Base-by-base conservation (phyloP, 1,140 invertebrate genomes). In the Drosophila tristis region DNA sequence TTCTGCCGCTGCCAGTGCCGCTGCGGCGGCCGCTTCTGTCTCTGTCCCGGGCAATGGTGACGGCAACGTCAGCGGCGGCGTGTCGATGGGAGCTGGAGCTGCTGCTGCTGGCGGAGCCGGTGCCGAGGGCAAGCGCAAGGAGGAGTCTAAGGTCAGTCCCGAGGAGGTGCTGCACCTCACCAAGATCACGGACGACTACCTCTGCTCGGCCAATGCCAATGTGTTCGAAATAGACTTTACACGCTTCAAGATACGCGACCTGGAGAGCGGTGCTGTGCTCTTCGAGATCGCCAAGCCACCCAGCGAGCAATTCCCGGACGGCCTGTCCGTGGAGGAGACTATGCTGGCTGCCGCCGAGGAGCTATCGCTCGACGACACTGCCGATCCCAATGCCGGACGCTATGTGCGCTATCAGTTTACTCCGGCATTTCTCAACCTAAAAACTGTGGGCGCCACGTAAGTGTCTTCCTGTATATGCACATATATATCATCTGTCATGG, bases 341-440 rank as follows among this genome's bases (percentile, higher is more conserved):
- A 86, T 86, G 77, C 94, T 74, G 77, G 94, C 96, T 62, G 92
- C 92, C 39, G 93, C 95, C 47, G 93, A 94, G 67, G 94, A 96
- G 49, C 72, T 91, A 15, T 66, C 89, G 23, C 74, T 91, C 42
- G 86, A 90, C 48, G 91, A 91, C 67, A 93, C 93, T 15, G 93
- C 95, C 39, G 97, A 98, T 93, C 95, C 97, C 2, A 98, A 99
- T 92, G 96, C 96, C 26, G 98, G 98, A 0, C 94, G 98, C 87
- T 99, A 99, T 94, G 98, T 99, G 8, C 94, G 98, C 35, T 99
- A 99, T 92, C 97, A 99, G 92, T 99, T 99, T 92, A 99, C 98
- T 4, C 97, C 98, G 29, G 96, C 97, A 80, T 99, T 99, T 93
- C 94, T 99, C n/a, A 98, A 98, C 92, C 92, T 99, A 53, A 98